Conservation (phyloP, 2,797 vertebrate genomes). For the Mormyrops boulengeri region DNA sequence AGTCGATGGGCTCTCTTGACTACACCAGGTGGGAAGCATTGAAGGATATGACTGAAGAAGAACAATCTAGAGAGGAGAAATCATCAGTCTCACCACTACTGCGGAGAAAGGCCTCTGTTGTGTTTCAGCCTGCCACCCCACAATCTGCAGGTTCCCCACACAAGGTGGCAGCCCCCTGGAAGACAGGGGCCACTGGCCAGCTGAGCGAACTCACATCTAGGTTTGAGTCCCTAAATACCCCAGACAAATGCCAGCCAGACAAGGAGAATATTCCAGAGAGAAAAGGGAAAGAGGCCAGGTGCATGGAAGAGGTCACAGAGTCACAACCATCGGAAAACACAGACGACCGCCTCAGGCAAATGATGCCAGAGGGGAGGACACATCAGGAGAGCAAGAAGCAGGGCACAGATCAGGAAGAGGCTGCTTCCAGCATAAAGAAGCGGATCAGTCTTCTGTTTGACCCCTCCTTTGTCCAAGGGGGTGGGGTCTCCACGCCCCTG, state of each 20-base stretch:
- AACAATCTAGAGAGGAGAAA: background rate
- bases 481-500: conserved; percentile 33
- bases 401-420: conserved; percentile 31
- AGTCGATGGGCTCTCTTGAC: conserved; percentile 9
- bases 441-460: conserved; percentile 61
- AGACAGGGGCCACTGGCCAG: background rate
- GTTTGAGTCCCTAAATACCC: conserved; percentile 61
- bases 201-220: conserved; percentile 66
- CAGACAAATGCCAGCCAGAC: conserved; percentile 11
- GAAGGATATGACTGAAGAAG: background rate
- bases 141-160: conserved; percentile 22
- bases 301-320: background rate
- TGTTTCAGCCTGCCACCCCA: conserved; percentile 43
- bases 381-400: conserved; percentile 25
- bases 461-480: conserved; percentile 37
- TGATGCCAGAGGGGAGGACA: conserved; percentile 28
- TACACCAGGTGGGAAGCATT: background rate
- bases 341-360: conserved; percentile 7
- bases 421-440: conserved; percentile 56
- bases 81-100: background rate
- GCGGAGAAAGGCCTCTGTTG: conserved; percentile 17
- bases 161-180: conserved; percentile 29
- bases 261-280: conserved; percentile 29
- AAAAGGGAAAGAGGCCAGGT: background rate
- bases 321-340: background rate